Base-by-base conservation (phyloP, 2,888 invertebrate species). In the Drosophila paramelanica region DNA sequence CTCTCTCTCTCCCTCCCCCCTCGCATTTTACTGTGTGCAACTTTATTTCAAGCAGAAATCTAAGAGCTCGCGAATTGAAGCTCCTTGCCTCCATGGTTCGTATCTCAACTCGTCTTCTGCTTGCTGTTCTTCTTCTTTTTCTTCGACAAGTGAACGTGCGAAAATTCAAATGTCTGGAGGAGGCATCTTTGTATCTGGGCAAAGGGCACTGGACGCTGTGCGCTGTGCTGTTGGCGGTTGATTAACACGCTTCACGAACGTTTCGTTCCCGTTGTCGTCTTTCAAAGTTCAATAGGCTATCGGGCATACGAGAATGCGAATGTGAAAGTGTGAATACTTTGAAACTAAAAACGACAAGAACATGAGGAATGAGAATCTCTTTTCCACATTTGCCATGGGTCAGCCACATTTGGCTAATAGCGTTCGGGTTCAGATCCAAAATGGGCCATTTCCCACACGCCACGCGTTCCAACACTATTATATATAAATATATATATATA, bases 231-330 rank as follows among this genome's bases (percentile, higher is more conserved):
- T 61, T 67, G 67, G 55, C 69, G 50, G n/a, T 83, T 86, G 82
- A 85, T 83, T 88, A 83, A 72, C 83, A 73, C 76, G 80, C 86
- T 82, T 69, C 47, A 47, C 49, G 49, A 45, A 45, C 50, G 47
- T 45, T 45, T 17, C 58, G 47, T 71, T 52, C 50, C 61, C 73
- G 66, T 76, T 76, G 76, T 68, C 79, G 82, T 80, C 73, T 73
- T 75, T 70, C 72, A 50, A 73, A 68, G 86, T 77, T 83, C 88
- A 88, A 88, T 80, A 85, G 82, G 88, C 66, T 88, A 77, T 81
- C 88, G 67, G 33, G 3, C 46, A 42, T 47, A 38, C 23, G 50
- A 38, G 58, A 25, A 61, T 67, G 45, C 38, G 50, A 55, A 52
- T 59, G 56, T 33, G 45, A 57, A 36, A 39, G 38, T 10, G 70